phyloP scores from a whole-genome alignment of 2,888 invertebrate genomes.

The Nezara viridula region DNA sequence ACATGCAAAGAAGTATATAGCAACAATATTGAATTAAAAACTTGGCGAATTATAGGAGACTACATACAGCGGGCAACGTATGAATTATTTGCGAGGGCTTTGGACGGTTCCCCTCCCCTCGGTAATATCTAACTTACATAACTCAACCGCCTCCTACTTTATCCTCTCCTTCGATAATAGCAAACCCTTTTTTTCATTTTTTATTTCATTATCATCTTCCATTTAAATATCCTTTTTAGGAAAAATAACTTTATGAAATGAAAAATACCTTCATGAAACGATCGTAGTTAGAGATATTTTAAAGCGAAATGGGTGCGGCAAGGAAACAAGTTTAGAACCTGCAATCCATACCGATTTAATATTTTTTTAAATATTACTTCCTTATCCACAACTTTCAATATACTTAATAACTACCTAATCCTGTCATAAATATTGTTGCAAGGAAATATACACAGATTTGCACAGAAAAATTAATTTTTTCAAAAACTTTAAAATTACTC shows the following conservation, averaged over 20 bases:
- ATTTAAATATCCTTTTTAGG: neutral
- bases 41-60: neutral
- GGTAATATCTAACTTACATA: constrained; percentile 45
- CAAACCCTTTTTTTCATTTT: neutral
- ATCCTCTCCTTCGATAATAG: neutral
- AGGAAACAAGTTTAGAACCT: neutral
- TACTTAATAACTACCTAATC: too few species aligned
- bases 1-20: neutral
- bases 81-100: constrained; percentile 1
- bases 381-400: too few species aligned
- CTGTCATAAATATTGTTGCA: too few species aligned
- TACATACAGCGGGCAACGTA: neutral
- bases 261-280: too few species aligned
- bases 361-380: too few species aligned
- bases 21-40: constrained; percentile 27
- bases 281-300: neutral
- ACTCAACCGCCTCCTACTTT: neutral
- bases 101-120: neutral
- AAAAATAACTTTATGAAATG: neutral
- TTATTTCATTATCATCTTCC: neutral
- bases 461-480: too few species aligned
- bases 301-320: neutral
- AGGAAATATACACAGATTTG: too few species aligned
- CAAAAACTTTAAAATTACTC: too few species aligned
- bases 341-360: too few species aligned